phyloP scores from a whole-genome alignment of 2,888 invertebrate genomes.

The Nesidiocoris tenuis region DNA sequence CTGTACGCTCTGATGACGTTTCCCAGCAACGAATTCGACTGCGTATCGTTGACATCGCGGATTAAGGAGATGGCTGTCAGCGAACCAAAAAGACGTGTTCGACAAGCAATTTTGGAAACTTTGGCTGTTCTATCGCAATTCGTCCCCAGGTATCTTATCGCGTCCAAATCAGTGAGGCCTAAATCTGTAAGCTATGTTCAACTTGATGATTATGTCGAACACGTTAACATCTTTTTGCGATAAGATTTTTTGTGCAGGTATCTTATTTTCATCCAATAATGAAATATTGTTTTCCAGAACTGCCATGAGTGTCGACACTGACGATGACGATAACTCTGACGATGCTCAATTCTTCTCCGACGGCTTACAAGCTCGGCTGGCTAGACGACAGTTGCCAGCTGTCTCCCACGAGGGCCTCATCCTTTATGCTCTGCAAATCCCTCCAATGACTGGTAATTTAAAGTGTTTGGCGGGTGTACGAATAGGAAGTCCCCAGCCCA shows the following conservation, averaged over 20 bases:
- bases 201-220: too few species aligned
- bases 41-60: slow-evolving; percentile 51
- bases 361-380: slow-evolving; percentile 72
- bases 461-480: too few species aligned
- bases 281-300: too few species aligned
- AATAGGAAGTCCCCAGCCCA: too few species aligned
- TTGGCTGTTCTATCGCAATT: slow-evolving; percentile 76
- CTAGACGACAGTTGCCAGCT: slow-evolving; percentile 71
- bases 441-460: slow-evolving; percentile 53
- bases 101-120: slow-evolving; percentile 76
- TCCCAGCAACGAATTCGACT: slow-evolving; percentile 73
- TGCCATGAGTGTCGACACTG: slow-evolving; percentile 31
- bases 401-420: slow-evolving; percentile 71
- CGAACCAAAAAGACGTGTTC: slow-evolving; percentile 71
- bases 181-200: too few species aligned
- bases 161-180: background rate
- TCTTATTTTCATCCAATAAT: too few species aligned
- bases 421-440: slow-evolving; percentile 70
- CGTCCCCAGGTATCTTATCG: slow-evolving; percentile 52
- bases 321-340: slow-evolving; percentile 34
- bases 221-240: too few species aligned
- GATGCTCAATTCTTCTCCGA: slow-evolving; percentile 52
- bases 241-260: background rate
- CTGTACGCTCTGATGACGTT: slow-evolving; percentile 76
- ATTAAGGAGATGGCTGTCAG: slow-evolving; percentile 54